Percentiles rank a stretch among this genome's conserved stretches.
Conservation (phyloP, 2,797 vertebrate genomes). For the Sebastes kiyomatsui region DNA sequence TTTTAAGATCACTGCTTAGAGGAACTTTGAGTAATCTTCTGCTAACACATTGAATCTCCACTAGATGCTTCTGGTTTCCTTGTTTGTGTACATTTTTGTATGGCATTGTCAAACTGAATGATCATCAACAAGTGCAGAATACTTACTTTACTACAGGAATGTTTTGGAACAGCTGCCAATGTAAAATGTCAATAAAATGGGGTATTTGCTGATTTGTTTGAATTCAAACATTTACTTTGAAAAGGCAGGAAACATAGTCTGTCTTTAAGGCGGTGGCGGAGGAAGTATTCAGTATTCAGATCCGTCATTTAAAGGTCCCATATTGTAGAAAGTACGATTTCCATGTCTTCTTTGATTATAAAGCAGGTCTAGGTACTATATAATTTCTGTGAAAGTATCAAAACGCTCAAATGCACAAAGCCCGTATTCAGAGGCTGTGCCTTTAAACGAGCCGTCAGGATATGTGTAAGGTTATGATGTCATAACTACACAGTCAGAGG, state of each 20-base stretch:
- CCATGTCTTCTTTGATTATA: neutral
- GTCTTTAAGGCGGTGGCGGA: neutral
- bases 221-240: neutral
- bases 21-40: slow-evolving; percentile 23
- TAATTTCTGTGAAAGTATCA: neutral
- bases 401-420: neutral
- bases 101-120: neutral
- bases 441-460: neutral
- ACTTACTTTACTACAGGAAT: neutral
- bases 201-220: neutral
- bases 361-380: neutral
- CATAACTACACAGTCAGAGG: neutral
- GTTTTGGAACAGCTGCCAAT: neutral
- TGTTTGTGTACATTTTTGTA: neutral
- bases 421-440: neutral
- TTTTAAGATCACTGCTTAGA: slow-evolving; percentile 19
- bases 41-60: slow-evolving; percentile 10
- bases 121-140: neutral
- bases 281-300: neutral
- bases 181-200: slow-evolving; percentile 3
- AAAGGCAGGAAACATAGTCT: neutral
- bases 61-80: neutral
- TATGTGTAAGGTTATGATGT: neutral
- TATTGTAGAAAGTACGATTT: neutral
- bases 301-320: neutral